Base-by-base conservation (phyloP, 2,797 vertebrate species). In the Cottoperca gobio region DNA sequence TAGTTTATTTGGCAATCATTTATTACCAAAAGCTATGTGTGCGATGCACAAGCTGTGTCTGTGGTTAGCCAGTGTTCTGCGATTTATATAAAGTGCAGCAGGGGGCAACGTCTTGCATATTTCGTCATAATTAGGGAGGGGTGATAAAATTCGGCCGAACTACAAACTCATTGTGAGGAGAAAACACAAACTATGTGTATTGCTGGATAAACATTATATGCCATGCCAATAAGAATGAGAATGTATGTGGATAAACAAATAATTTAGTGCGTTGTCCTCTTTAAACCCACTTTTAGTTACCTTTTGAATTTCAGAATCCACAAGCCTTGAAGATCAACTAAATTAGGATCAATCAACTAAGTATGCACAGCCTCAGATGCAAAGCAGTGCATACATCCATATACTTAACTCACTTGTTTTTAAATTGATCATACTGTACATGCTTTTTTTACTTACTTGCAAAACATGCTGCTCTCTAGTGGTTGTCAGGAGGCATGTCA, bases 381-480 rank as follows among this genome's bases (percentile, higher is more conserved):
- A 21, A 21, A 23, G 14, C 31, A 43, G 19, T 13, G 52, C 16
- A 39, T 21, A 11, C 33, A 16, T 40, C 5, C 45, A 21, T 8
- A n/a, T 2, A 23, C 31, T 7, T 8, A 42, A 17, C 9, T 24
- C 14, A 13, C 39, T 54, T 45, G 17, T 45, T n/a, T 35, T 45
- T 1, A 45, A 6, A 19, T 31, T 21, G 9, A 54, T 31, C 39
- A 23, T n/a, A n/a, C n/a, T n/a, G n/a, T 42, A 13, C 13, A 28
- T 4, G 4, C 10, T 10, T 7, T 26, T 10, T 21, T 10, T 7
- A 33, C 35, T 33, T n/a, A 17, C 43, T 21, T 59, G 6, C 26
- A 67, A 13, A 12, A 13, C 10, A 31, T 26, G 13, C 31, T 42
- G 33, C 26, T 62, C 69, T 62, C 76, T 61, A 42, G 57, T 50